Conservation (phyloP, 2,113 vertebrate species). For the Malurus melanocephalus region DNA sequence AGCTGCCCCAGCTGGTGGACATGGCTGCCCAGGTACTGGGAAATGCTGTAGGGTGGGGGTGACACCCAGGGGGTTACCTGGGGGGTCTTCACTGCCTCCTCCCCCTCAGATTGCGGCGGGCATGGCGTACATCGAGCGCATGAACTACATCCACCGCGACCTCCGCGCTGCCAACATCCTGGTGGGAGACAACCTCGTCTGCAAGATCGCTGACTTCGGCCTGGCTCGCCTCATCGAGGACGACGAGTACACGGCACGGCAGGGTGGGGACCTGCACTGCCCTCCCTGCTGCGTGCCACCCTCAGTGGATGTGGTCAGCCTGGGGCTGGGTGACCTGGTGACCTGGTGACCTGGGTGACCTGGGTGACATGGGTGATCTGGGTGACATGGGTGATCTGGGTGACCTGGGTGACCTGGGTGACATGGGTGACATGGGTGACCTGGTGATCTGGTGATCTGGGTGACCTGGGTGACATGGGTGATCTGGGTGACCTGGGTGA, state of each 20-base stretch:
- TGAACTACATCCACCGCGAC: constrained; percentile 98
- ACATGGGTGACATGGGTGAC: too few species aligned
- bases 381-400: too few species aligned
- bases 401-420: too few species aligned
- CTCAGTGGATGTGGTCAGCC: neutral
- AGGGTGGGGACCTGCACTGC: constrained; percentile 74
- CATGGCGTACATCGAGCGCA: constrained; percentile 96
- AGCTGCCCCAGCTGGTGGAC: constrained; percentile 91
- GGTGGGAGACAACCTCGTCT: constrained; percentile 90
- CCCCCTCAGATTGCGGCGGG: constrained; percentile 83
- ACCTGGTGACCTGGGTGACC: too few species aligned
- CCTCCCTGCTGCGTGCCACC: neutral
- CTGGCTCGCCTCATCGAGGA: constrained; percentile 94
- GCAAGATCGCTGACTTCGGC: constrained; percentile 97
- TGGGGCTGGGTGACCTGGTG: neutral
- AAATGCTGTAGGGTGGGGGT: accelerated
- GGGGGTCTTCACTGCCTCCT: neutral
- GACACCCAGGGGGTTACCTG: accelerated
- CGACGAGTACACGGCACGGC: constrained; percentile 93
- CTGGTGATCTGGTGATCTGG: neutral
- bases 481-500: too few species aligned
- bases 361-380: too few species aligned
- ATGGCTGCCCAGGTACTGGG: constrained; percentile 90
- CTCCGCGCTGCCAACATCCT: constrained; percentile 96
- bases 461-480: neutral